Base-by-base conservation (phyloP, 2,113 vertebrate species). In the Lagenorhynchus albirostris region DNA sequence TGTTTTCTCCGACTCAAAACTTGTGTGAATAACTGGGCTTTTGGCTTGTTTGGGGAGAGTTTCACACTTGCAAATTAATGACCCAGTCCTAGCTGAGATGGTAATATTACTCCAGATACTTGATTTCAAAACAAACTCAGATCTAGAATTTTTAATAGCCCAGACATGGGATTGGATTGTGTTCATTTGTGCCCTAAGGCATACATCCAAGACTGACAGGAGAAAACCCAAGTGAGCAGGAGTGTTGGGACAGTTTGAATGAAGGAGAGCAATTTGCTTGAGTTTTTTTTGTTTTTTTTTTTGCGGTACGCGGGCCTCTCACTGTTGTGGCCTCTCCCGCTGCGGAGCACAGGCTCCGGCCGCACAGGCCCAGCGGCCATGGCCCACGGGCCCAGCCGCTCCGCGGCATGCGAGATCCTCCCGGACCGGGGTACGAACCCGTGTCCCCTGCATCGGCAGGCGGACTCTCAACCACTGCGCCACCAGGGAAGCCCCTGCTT, bases 21-120 rank as follows among this genome's bases (percentile, higher is more conserved):
- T 68, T 71, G 63, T 21, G 18, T 33, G 83, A 74, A 89, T 90
- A 87, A 94, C 36, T 73, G 74, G 38, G 73, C 47, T 92, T 73
- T 81, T 38, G 68, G 65, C 65, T 95, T 96, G 20, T 90, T 83
- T 87, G 68, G 58, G 68, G 63, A 89, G 53, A 88, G 20, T 63
- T 89, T 74, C 18, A 89, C 82, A 89, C 84, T 83, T 95, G 83
- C 67, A 76, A 96, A 76, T 95, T 79, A 94, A 96, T 83, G 60
- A 92, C 25, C 58, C 70, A 74, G 60, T 94, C 33, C 25, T 71
- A 58, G 25, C 33, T 67, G 91, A 82, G n/a, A 81, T 55, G 92
- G 81, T 71, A 63, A 80, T 33, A 50, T 50, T 50, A 50, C 63
- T 73, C 50, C 36, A 60, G 92, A 89, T 58, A 71, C 55, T 94